Evolutionary conservation across 2,113 vertebrate genomes (phyloP).

Genomic region (Parotia lawesii): DNA sequence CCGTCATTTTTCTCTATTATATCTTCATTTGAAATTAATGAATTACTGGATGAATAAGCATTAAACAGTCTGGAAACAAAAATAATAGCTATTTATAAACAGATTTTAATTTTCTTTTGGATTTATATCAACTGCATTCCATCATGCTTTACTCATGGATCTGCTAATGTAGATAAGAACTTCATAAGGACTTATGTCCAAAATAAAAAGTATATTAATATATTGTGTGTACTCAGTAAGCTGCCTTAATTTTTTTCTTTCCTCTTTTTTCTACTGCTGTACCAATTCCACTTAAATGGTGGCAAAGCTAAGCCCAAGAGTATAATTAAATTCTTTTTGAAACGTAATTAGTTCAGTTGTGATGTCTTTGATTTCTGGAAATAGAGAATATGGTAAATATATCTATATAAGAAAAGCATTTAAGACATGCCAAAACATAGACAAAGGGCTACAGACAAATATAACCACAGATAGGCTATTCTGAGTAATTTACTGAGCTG

Average conservation of each 20-base stretch:
- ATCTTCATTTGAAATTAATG: not conserved
- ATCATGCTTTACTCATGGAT: not conserved
- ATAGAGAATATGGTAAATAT: not conserved
- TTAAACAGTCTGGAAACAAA: slow-evolving; percentile 12
- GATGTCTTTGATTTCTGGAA: not conserved
- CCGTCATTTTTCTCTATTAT: not conserved
- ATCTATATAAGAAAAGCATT: not conserved
- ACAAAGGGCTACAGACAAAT: not conserved
- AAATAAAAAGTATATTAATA: not conserved
- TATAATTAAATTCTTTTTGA: not conserved
- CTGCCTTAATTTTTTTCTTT: not conserved
- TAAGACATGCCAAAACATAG: not conserved
- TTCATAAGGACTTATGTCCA: not conserved
- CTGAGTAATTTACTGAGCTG: not conserved
- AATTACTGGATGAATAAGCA: not conserved
- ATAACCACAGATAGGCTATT: not conserved
- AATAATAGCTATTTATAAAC: slow-evolving; percentile 27
- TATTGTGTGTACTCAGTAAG: not conserved
- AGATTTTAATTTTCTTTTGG: slow-evolving; percentile 12
- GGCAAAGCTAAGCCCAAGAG: not conserved
- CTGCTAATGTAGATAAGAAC: not conserved
- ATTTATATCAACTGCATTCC: not conserved
- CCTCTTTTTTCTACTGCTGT: not conserved
- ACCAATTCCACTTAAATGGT: not conserved
- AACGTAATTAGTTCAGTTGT: not conserved